Evolutionary conservation across 1,140 invertebrate genomes (phyloP).

Genomic region (Drosophila lacteicornis): DNA sequence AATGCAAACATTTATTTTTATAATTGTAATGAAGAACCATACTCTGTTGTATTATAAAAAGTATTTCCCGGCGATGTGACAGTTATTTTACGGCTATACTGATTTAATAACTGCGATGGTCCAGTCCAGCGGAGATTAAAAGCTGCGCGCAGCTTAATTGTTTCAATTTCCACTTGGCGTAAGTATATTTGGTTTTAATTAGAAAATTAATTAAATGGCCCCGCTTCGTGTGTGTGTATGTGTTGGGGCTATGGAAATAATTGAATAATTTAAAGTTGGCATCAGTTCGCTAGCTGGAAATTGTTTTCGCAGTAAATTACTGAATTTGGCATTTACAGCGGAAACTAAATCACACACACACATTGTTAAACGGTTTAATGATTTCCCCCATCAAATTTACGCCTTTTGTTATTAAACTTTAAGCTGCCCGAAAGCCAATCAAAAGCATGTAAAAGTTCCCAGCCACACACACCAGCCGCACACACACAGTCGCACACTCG

Average conservation of each 20-base stretch:
- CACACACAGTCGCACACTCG: slow-evolving; percentile 1
- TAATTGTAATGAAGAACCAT: not conserved
- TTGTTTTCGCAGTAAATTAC: slow-evolving; percentile 30
- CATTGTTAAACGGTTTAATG: slow-evolving; percentile 57
- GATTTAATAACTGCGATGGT: slow-evolving; percentile 17
- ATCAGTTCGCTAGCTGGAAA: not conserved
- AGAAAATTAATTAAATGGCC: slow-evolving; percentile 33
- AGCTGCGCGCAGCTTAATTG: slow-evolving; percentile 11
- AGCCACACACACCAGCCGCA: slow-evolving; percentile 1
- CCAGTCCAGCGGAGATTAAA: slow-evolving; percentile 7
- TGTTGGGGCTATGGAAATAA: slow-evolving; percentile 7
- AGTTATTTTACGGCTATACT: not conserved
- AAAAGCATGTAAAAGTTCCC: slow-evolving; percentile 63
- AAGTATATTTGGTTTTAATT: slow-evolving; percentile 31
- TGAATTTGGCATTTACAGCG: slow-evolving; percentile 9
- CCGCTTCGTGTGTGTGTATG: not conserved
- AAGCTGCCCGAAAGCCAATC: slow-evolving; percentile 67
- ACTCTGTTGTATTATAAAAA: too few species aligned
- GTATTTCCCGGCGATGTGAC: too few species aligned
- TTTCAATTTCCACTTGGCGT: slow-evolving; percentile 3
- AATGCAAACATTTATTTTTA: too few species aligned
- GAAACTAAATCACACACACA: slow-evolving; percentile 45
- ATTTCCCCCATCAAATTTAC: slow-evolving; percentile 51
- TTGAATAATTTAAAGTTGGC: slow-evolving; percentile 10
- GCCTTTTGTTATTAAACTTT: slow-evolving; percentile 64